Evolutionary conservation across 2,888 invertebrate genomes (phyloP).

Genomic region (Amitus sp.): DNA sequence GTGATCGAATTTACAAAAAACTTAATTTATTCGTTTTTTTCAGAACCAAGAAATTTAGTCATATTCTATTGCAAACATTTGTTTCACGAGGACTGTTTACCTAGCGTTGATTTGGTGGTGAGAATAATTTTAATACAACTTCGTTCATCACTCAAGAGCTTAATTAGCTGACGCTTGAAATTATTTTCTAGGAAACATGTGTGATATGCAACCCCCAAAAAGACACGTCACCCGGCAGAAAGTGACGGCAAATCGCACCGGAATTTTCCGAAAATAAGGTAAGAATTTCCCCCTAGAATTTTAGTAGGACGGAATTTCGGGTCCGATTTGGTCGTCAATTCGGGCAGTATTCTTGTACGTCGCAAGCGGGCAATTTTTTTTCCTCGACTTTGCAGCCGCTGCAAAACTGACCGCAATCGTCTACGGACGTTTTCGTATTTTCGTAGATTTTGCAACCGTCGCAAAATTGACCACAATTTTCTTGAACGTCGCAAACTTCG

Average conservation of each 20-base stretch:
- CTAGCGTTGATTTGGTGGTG: slow-evolving; percentile 65
- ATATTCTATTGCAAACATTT: slow-evolving; percentile 91
- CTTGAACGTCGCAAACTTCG: slow-evolving; percentile 9
- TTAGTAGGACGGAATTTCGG: not conserved
- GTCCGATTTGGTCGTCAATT: not conserved
- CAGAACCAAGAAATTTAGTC: slow-evolving; percentile 79
- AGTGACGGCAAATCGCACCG: slow-evolving; percentile 42
- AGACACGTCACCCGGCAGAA: slow-evolving; percentile 45
- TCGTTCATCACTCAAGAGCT: too few species aligned
- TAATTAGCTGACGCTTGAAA: slow-evolving; percentile 13
- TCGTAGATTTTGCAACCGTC: slow-evolving; percentile 25
- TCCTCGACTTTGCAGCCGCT: not conserved
- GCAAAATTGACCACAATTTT: slow-evolving; percentile 15
- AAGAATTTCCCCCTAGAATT: slow-evolving; percentile 5
- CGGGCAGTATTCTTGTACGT: not conserved
- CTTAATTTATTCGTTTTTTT: slow-evolving; percentile 46
- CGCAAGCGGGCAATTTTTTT: slow-evolving; percentile 2
- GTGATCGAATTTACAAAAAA: too few species aligned
- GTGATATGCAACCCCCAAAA: slow-evolving; percentile 68
- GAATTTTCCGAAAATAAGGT: not conserved
- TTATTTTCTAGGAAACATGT: slow-evolving; percentile 67
- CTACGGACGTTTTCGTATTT: not conserved
- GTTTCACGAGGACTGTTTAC: slow-evolving; percentile 88
- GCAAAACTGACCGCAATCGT: not conserved
- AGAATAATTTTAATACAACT: not conserved